These are phyloP conservation scores for Gymnothorax reevesii DNA, from an alignment of 2,797 vertebrate species.

Conservation along the genomic window DNA sequence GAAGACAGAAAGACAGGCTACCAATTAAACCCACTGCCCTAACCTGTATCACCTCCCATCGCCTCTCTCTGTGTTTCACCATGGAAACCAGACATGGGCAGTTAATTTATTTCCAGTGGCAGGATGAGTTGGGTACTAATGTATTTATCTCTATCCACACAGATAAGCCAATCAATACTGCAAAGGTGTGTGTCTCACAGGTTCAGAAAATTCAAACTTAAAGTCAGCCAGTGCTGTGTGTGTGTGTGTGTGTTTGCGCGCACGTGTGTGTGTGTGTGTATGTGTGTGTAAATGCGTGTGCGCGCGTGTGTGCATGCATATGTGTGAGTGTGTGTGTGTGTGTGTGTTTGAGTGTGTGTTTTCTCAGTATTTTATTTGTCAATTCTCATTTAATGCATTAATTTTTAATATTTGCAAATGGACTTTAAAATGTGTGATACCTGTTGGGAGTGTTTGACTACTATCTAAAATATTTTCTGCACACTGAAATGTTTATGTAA, in stretches of 20 bases:
- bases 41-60: slow-evolving; percentile 34
- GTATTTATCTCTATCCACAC: slow-evolving; percentile 78
- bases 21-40: slow-evolving; percentile 71
- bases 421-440: background rate
- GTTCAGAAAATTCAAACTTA: slow-evolving; percentile 62
- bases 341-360: background rate
- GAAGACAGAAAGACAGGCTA: slow-evolving; percentile 44
- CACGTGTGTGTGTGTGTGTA: background rate
- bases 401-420: background rate
- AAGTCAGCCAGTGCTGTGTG: slow-evolving; percentile 44
- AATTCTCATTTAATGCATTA: background rate
- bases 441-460: background rate
- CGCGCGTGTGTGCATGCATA: background rate
- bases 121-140: slow-evolving; percentile 74
- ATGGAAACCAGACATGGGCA: slow-evolving; percentile 82
- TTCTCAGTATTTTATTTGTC: background rate
- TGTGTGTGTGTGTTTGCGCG: slow-evolving; percentile 37
- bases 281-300: background rate
- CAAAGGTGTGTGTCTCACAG: slow-evolving; percentile 63
- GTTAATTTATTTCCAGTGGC: slow-evolving; percentile 83
- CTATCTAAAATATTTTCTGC: background rate
- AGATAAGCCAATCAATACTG: slow-evolving; percentile 79
- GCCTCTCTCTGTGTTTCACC: slow-evolving; percentile 68
- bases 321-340: too few relatives aligned
- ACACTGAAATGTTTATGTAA: background rate